Evolutionary conservation across 2,888 invertebrate genomes (phyloP).

Genomic region (Rhopalosiphum nymphaeae): DNA sequence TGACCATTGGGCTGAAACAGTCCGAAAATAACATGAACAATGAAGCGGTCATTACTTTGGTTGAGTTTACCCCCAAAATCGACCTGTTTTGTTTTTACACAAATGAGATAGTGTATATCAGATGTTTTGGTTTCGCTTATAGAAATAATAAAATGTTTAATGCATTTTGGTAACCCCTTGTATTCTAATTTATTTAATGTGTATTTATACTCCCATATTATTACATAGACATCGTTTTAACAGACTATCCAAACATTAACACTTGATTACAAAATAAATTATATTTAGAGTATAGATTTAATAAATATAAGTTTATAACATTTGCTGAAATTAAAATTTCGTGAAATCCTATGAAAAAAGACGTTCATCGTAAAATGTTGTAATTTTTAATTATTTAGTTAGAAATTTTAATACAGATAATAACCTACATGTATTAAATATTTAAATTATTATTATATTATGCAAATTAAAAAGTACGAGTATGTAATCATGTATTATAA

Average conservation of each 20-base stretch:
- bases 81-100: neutral
- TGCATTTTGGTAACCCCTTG: neutral
- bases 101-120: neutral
- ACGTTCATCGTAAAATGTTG: neutral
- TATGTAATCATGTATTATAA: neutral
- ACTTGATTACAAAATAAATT: neutral
- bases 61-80: neutral
- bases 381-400: neutral
- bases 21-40: neutral
- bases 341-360: neutral
- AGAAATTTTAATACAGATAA: neutral
- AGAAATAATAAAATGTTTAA: neutral
- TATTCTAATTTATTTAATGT: neutral
- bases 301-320: neutral
- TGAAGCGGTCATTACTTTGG: neutral
- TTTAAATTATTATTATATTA: neutral
- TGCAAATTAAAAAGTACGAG: neutral
- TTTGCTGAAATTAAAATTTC: neutral
- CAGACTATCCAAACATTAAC: neutral
- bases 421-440: neutral
- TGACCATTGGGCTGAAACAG: neutral
- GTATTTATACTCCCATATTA: neutral
- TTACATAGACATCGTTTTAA: neutral
- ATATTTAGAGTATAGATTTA: neutral
- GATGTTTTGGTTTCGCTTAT: constrained; percentile 11